Percentiles rank a stretch among this genome's conserved stretches.
Evolutionary conservation across 2,888 invertebrate genomes (phyloP).

Genomic region (Colostygia pectinataria): DNA sequence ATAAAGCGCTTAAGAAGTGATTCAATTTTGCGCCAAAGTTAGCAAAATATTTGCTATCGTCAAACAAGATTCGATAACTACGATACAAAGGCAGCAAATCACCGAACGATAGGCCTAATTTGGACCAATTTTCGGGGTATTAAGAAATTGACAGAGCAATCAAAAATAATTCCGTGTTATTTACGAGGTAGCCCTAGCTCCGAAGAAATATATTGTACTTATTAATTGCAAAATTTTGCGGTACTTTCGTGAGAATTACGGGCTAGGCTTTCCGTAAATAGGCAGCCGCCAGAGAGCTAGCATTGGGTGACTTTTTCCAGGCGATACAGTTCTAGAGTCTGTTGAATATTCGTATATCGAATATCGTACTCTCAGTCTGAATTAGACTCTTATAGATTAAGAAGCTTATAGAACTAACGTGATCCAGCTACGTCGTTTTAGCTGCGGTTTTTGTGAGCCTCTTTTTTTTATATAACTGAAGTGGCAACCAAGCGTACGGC

Average conservation of each 20-base stretch:
- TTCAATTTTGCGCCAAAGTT: neutral
- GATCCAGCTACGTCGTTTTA: neutral
- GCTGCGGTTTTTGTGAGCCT: conserved; percentile 13
- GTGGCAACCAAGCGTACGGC: too few relatives aligned
- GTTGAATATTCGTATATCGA: too few relatives aligned
- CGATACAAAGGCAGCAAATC: conserved; percentile 30
- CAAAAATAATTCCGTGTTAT: conserved; percentile 39
- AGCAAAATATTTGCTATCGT: neutral
- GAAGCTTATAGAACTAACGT: too few relatives aligned
- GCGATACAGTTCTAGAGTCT: too few relatives aligned
- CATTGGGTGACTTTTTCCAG: too few relatives aligned
- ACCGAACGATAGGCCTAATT: conserved; percentile 17
- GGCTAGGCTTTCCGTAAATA: neutral
- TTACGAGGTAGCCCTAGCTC: conserved; percentile 44
- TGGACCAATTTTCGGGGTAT: conserved; percentile 29
- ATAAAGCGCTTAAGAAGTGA: too few relatives aligned
- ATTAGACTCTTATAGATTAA: too few relatives aligned
- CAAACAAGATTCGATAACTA: conserved; percentile 2
- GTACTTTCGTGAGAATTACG: conserved; percentile 41
- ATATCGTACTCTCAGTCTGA: too few relatives aligned
- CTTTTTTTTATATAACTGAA: too few relatives aligned
- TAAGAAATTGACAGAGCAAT: conserved; percentile 40
- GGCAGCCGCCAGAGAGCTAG: neutral
- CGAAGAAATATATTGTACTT: conserved; percentile 49
- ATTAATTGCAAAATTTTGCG: conserved; percentile 50